A percentile compares a stretch with the other conserved stretches of the same genome.
Evolutionary conservation across 2,113 vertebrate species (phyloP).

Genomic region (Callopanchax toddi): DNA sequence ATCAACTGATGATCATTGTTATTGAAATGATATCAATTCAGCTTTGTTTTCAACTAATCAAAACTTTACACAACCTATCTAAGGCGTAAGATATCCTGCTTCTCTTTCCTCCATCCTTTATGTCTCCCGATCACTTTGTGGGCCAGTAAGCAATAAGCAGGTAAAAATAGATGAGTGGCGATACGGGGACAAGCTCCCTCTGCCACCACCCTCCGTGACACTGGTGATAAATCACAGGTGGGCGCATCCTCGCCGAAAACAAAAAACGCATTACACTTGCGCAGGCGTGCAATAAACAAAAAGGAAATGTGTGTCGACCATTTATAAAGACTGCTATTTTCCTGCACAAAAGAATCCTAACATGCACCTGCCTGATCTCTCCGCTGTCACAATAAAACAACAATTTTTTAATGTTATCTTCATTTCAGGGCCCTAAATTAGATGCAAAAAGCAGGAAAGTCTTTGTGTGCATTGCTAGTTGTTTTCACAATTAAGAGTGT

Average conservation of each 20-base stretch:
- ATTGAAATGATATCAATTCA: neutral
- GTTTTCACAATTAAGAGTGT: neutral
- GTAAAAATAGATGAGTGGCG: constrained; percentile 71
- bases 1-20: constrained; percentile 16
- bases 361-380: constrained; percentile 3
- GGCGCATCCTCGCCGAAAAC: constrained; percentile 34
- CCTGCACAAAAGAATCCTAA: constrained; percentile 7
- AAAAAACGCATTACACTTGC: constrained; percentile 22
- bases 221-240: constrained; percentile 75
- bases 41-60: too few species aligned
- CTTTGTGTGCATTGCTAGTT: neutral
- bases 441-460: neutral
- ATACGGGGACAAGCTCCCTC: constrained; percentile 52
- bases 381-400: neutral
- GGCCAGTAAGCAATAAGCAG: constrained; percentile 64
- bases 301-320: neutral
- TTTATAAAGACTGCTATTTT: neutral
- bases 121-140: constrained; percentile 55
- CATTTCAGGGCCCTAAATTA: neutral
- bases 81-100: neutral
- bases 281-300: constrained; percentile 3
- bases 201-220: constrained; percentile 69
- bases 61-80: too few species aligned
- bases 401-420: neutral
- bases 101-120: constrained; percentile 29